These are phyloP conservation scores for Drosophila limbata DNA, from an alignment of 2,888 invertebrate species.

Conservation along the genomic window DNA sequence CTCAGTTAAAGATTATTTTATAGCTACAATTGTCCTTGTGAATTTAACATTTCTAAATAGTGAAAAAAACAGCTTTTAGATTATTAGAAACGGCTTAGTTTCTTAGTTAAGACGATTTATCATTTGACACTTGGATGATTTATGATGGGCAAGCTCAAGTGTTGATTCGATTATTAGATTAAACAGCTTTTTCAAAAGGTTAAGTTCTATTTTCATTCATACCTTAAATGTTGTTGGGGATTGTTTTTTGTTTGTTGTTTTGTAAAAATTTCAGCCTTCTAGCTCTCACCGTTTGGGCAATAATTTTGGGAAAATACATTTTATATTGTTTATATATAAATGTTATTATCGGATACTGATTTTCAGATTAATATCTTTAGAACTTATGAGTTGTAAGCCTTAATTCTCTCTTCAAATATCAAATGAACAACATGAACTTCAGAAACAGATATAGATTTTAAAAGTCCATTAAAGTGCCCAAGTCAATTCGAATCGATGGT, in stretches of 20 bases:
- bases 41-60: neutral
- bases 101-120: neutral
- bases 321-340: neutral
- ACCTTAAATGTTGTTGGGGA: neutral
- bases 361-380: neutral
- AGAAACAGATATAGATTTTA: neutral
- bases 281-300: neutral
- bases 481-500: conserved; percentile 8
- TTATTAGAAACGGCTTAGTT: neutral
- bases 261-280: neutral
- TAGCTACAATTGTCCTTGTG: neutral
- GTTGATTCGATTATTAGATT: conserved; percentile 3
- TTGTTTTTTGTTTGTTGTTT: no score
- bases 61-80: neutral
- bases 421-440: conserved; percentile 4
- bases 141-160: neutral
- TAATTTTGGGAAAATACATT: no score
- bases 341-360: neutral
- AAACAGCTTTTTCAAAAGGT: neutral
- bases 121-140: conserved; percentile 4
- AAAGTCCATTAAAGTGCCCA: conserved; percentile 1
- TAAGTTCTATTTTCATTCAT: neutral
- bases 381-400: neutral
- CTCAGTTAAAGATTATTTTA: neutral
- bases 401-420: neutral